Evolutionary conservation across 2,888 invertebrate species (phyloP), one percentile per base, ranked within the genome.

Genomic region (Acanthosoma haemorrhoidale): DNA sequence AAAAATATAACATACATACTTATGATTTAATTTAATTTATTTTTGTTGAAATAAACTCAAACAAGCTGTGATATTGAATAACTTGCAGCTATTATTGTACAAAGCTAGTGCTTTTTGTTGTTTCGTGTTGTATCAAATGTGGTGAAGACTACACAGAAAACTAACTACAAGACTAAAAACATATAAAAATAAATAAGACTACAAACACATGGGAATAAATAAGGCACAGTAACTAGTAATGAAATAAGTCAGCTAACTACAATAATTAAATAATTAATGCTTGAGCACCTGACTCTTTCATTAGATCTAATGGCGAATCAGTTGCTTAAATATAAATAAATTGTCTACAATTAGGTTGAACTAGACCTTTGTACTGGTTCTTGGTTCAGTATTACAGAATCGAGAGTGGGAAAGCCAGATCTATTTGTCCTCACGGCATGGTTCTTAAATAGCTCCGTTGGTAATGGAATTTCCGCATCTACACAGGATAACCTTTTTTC

Each of bases 331-430:
- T 25, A 25, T 25, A 51, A 25, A 51, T 15, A n/a, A 60, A 32
- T 36, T 6, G 60, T 32, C 32, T 60, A 4, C 13, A 36, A 18
- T 34, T 60, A 60, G 32, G 32, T 36, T 60, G 8, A 67, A 34
- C 21, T 67, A 57, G 58, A 72, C 73, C 73, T 67, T 67, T 67
- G 67, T 58, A 36, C 59, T 67, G 75, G 74, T 76, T 89, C 89
- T 80, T 89, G 88, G 79, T 89, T 91, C 72, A 93, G 83, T 70
- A 88, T 83, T 36, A 86, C 85, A 73, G 83, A 86, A 80, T 94
- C 92, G 74, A 97, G 84, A 43, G 91, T 80, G 63, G 96, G 96
- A 83, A 97, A 94, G 78, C 86, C 90, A 80, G 73, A 90, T 84
- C 83, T 87, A 86, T 81, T 88, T 88, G 29, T 88, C 86, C 73